Evolutionary conservation across 1,140 invertebrate species (phyloP).

Genomic region (Colletes gigas): DNA sequence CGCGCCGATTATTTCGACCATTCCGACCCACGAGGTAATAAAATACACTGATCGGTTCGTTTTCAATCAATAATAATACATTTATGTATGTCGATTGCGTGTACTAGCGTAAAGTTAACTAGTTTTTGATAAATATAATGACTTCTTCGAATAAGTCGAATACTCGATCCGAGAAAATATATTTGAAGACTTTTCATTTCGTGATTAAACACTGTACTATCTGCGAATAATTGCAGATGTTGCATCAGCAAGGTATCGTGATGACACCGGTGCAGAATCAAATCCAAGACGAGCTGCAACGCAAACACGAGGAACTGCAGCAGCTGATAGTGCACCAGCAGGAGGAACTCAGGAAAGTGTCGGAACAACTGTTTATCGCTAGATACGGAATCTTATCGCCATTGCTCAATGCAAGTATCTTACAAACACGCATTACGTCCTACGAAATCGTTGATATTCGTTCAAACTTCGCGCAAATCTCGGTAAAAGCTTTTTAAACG

Average conservation of each 20-base stretch:
- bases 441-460: not conserved
- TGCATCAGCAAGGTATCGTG: slow-evolving; percentile 81
- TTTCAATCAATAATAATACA: too few relatives aligned
- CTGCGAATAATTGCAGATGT: slow-evolving; percentile 59
- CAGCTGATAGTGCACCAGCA: slow-evolving; percentile 92
- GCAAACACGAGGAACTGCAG: slow-evolving; percentile 92
- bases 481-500: not conserved
- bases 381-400: slow-evolving; percentile 88
- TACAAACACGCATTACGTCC: not conserved
- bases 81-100: too few relatives aligned
- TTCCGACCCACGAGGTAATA: slow-evolving; percentile 68
- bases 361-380: slow-evolving; percentile 92
- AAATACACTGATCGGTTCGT: too few relatives aligned
- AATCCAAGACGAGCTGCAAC: slow-evolving; percentile 87
- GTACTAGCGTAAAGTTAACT: too few relatives aligned
- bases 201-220: too few relatives aligned
- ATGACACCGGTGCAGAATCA: slow-evolving; percentile 85
- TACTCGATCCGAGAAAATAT: too few relatives aligned
- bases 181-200: not conserved
- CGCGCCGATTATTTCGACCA: slow-evolving; percentile 67
- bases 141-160: too few relatives aligned
- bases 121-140: too few relatives aligned
- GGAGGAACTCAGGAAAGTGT: slow-evolving; percentile 90
- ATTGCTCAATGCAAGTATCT: slow-evolving; percentile 82
- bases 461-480: not conserved